Evolutionary conservation across 2,113 vertebrate species (phyloP).

Genomic region (Tichodroma muraria): DNA sequence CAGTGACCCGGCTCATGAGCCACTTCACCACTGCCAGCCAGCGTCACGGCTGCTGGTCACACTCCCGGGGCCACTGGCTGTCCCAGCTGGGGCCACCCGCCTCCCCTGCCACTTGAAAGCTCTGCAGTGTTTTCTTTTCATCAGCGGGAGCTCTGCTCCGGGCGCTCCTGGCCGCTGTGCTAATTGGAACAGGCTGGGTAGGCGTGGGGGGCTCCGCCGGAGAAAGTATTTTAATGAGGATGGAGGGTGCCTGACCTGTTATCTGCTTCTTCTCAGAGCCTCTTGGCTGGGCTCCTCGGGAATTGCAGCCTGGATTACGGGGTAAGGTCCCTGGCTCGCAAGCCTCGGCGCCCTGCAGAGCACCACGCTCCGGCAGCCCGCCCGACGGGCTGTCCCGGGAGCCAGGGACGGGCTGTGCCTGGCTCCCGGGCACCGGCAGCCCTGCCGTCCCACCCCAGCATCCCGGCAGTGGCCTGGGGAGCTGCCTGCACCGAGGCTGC

Average conservation of each 20-base stretch:
- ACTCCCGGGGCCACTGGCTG: neutral
- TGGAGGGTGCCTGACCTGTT: neutral
- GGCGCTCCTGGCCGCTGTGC: neutral
- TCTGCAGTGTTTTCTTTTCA: conserved; percentile 36
- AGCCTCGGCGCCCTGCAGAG: neutral
- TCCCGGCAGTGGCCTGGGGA: neutral
- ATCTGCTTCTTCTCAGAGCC: conserved; percentile 16
- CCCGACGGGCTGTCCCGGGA: neutral
- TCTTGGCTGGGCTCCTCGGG: neutral
- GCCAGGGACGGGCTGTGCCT: neutral
- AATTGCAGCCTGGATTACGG: neutral
- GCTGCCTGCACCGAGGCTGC: neutral
- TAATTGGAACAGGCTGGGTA: conserved; percentile 28
- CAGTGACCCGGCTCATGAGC: neutral
- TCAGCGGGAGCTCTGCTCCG: neutral
- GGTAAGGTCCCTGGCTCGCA: neutral
- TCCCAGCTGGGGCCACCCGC: neutral
- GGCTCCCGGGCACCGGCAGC: neutral
- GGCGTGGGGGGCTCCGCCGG: neutral
- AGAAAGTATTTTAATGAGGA: conserved; percentile 55
- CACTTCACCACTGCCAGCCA: neutral
- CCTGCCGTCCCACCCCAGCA: neutral
- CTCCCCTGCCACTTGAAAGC: neutral
- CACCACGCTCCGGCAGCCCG: neutral
- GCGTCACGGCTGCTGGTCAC: neutral